These are phyloP conservation scores for Didymodactylos carnosus DNA, from an alignment of 2,888 invertebrate species.

Conservation along the genomic window DNA sequence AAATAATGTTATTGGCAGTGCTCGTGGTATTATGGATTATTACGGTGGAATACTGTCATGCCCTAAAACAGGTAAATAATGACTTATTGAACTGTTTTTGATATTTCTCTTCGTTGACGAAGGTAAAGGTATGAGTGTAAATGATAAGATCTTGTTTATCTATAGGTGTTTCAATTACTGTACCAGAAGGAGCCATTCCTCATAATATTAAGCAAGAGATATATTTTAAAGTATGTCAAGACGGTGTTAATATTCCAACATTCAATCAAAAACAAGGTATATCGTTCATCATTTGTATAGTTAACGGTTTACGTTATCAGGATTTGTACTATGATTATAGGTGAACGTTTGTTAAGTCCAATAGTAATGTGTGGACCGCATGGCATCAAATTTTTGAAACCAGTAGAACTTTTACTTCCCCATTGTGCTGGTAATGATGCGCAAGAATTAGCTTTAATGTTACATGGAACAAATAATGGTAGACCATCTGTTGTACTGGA, in stretches of 20 bases:
- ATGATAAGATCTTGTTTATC: no score
- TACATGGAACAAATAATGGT: not conserved
- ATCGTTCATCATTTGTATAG: no score
- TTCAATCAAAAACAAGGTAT: no score
- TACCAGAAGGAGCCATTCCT: slow-evolving; percentile 67
- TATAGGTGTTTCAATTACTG: slow-evolving; percentile 61
- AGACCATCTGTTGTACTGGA: not conserved
- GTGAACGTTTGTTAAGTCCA: slow-evolving; percentile 82
- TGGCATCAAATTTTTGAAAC: slow-evolving; percentile 62
- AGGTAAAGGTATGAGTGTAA: no score
- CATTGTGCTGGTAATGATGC: slow-evolving; percentile 32
- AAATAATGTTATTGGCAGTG: slow-evolving; percentile 21
- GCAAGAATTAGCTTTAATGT: not conserved
- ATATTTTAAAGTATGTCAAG: slow-evolving; percentile 51
- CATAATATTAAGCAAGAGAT: slow-evolving; percentile 65
- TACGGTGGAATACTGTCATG: slow-evolving; percentile 47
- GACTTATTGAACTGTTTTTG: no score
- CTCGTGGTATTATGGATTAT: slow-evolving; percentile 28
- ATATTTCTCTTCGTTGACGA: no score
- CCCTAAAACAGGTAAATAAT: not conserved
- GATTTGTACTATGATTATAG: no score
- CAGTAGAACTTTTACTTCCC: slow-evolving; percentile 73
- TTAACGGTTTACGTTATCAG: no score
- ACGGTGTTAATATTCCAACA: not conserved
- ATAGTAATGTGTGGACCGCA: slow-evolving; percentile 90